phyloP scores from a whole-genome alignment of 2,113 vertebrate genomes.

The Pachypanchax playfairii region DNA sequence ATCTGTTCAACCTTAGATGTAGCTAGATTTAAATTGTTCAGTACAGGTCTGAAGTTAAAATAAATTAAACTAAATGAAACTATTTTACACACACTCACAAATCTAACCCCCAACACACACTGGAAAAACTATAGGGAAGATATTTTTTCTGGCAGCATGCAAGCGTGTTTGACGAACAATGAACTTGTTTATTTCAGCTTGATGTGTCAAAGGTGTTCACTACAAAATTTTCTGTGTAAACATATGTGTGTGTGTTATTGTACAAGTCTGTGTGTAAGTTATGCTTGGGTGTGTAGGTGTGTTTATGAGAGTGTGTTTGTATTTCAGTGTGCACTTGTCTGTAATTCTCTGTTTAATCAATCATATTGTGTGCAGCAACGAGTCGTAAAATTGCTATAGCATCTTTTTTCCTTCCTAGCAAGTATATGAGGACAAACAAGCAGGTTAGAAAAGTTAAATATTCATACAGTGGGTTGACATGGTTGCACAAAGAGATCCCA shows the following conservation, averaged over 20 bases:
- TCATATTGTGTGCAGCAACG: slow-evolving; percentile 25
- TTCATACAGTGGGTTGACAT: slow-evolving; percentile 14
- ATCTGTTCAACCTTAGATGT: not conserved
- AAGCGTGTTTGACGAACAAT: no score
- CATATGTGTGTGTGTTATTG: slow-evolving; percentile 22
- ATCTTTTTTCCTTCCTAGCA: slow-evolving; percentile 15
- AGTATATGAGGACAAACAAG: not conserved
- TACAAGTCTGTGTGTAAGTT: slow-evolving; percentile 28
- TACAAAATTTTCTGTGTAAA: no score
- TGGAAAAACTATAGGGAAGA: no score
- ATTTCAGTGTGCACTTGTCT: slow-evolving; percentile 26
- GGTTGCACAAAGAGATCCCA: slow-evolving; percentile 56
- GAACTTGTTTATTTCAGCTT: no score
- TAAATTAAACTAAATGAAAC: slow-evolving; percentile 46
- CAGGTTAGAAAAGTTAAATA: slow-evolving; percentile 6
- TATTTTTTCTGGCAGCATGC: no score
- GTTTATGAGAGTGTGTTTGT: slow-evolving; percentile 28
- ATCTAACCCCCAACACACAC: no score
- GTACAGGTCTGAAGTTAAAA: no score
- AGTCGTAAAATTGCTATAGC: not conserved
- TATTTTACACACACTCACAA: slow-evolving; percentile 48
- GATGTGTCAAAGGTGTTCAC: no score
- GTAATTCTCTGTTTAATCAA: slow-evolving; percentile 19
- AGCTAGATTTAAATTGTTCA: not conserved
- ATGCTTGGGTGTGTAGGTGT: slow-evolving; percentile 29